A percentile compares a stretch with the other conserved stretches of the same genome.
These are phyloP conservation scores for Myocastor coypus DNA, from an alignment of 2,113 vertebrate genomes.

Conservation along the genomic window DNA sequence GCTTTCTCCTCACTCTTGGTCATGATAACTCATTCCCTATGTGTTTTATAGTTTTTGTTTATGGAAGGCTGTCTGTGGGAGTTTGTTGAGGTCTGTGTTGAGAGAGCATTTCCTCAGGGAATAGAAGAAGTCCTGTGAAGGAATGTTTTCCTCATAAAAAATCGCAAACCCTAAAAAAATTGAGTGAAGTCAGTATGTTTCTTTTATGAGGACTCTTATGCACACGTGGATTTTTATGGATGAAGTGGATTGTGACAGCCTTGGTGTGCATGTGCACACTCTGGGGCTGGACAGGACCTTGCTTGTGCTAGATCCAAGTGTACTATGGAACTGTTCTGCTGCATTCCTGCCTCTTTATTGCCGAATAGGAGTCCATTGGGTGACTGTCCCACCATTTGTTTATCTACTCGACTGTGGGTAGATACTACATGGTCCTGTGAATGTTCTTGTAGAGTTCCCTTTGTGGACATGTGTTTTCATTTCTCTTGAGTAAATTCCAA, in stretches of 20 bases:
- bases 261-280: not conserved
- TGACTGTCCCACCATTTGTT: not conserved
- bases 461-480: slow-evolving; percentile 52
- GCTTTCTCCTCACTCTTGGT: not conserved
- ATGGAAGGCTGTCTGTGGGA: not conserved
- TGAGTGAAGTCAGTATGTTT: not conserved
- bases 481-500: slow-evolving; percentile 66
- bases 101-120: not conserved
- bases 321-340: too few species aligned
- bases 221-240: not conserved
- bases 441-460: slow-evolving; percentile 21
- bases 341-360: not conserved
- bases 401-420: not conserved
- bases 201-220: not conserved
- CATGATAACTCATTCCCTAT: not conserved
- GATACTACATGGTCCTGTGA: not conserved
- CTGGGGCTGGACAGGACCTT: not conserved
- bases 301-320: not conserved
- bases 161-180: not conserved
- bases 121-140: not conserved
- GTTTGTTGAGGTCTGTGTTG: not conserved
- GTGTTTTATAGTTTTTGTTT: not conserved
- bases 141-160: not conserved
- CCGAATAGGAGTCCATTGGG: not conserved
- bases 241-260: not conserved